These are phyloP conservation scores for Macheiramphus alcinus DNA, from an alignment of 2,113 vertebrate species.

Conservation along the genomic window DNA sequence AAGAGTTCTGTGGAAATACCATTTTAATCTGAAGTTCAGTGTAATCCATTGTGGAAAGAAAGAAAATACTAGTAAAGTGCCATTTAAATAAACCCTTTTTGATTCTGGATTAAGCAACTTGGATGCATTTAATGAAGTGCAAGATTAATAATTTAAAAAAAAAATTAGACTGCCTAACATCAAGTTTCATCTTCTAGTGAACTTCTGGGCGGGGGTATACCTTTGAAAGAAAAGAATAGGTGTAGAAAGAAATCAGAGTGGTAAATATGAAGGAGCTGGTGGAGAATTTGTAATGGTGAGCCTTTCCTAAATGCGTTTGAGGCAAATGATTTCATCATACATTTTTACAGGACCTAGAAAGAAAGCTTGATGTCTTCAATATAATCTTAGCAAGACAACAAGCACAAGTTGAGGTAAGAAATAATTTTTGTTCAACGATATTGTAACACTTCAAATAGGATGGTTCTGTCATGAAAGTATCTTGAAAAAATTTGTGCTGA, in stretches of 20 bases:
- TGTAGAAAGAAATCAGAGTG: background rate
- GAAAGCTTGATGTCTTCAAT: constrained; percentile 90
- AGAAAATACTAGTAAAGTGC: background rate
- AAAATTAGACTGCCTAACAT: background rate
- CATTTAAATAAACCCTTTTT: background rate
- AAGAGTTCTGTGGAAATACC: background rate
- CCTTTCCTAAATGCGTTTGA: background rate
- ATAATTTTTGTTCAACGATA: background rate
- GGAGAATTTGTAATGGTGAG: background rate
- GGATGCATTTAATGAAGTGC: background rate
- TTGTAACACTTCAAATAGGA: background rate
- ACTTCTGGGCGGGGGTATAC: background rate
- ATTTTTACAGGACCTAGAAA: constrained; percentile 85
- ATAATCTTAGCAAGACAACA: constrained; percentile 91
- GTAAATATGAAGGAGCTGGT: background rate
- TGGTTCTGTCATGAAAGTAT: background rate
- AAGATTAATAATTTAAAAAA: background rate
- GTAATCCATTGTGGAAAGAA: background rate
- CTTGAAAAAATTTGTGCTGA: background rate
- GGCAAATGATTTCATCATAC: background rate
- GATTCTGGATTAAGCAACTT: background rate
- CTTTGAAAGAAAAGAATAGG: background rate
- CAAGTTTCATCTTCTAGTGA: background rate
- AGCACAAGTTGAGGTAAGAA: constrained; percentile 89
- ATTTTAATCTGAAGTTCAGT: background rate